Conservation (phyloP, 2,888 invertebrate genomes). For the Thymelicus lineola region DNA sequence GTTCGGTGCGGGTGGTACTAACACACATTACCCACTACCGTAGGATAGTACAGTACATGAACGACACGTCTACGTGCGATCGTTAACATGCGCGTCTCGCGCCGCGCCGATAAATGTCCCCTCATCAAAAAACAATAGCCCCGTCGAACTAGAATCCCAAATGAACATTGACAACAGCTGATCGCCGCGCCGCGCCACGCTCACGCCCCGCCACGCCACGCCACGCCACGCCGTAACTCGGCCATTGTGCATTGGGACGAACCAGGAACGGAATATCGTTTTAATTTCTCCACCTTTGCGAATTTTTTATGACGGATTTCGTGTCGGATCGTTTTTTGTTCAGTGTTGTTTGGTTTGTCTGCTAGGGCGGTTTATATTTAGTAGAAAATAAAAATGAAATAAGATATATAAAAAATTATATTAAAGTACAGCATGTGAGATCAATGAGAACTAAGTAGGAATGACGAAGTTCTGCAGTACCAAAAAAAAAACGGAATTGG, state of each 20-base stretch:
- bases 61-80: neutral
- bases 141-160: constrained; percentile 36
- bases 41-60: too few relatives aligned
- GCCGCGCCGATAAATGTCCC: constrained; percentile 29
- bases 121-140: constrained; percentile 33
- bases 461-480: too few relatives aligned
- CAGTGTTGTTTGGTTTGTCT: neutral
- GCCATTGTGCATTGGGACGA: constrained; percentile 20
- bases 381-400: neutral
- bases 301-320: constrained; percentile 1
- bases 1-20: neutral
- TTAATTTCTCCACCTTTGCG: constrained; percentile 16
- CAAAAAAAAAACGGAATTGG: too few relatives aligned
- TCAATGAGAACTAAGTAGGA: too few relatives aligned
- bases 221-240: constrained; percentile 24
- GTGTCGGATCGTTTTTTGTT: too few relatives aligned
- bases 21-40: neutral
- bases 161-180: constrained; percentile 36
- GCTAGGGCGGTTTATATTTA: neutral
- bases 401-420: neutral
- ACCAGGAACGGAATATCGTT: neutral
- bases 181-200: constrained; percentile 17
- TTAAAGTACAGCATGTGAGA: too few relatives aligned
- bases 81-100: constrained; percentile 31
- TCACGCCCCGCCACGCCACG: too few relatives aligned